A percentile compares a stretch with the other conserved stretches of the same genome.
Evolutionary conservation across 1,140 invertebrate genomes (phyloP).

Genomic region (Berghia stephanieae): DNA sequence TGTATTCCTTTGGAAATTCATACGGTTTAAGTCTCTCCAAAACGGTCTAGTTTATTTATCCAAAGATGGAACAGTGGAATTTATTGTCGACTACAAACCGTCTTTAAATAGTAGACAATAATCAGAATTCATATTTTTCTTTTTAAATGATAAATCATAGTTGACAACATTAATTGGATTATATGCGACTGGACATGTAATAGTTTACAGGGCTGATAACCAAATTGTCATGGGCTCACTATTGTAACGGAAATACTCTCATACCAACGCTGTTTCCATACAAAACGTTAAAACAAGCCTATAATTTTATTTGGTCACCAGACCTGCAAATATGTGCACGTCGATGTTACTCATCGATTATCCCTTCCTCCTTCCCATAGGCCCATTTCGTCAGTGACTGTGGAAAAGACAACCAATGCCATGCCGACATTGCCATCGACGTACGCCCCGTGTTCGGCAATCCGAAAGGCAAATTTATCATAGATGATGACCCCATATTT

Average conservation of each 20-base stretch:
- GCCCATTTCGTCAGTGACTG: conserved; percentile 36
- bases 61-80: not conserved
- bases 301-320: too few species aligned
- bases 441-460: conserved; percentile 23
- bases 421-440: conserved; percentile 25
- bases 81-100: not conserved
- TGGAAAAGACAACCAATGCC: conserved; percentile 36
- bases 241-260: too few species aligned
- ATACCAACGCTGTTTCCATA: too few species aligned
- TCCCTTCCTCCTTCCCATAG: conserved; percentile 26
- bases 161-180: too few species aligned
- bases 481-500: conserved; percentile 36
- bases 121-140: too few species aligned
- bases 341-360: not conserved
- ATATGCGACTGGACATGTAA: too few species aligned
- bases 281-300: too few species aligned
- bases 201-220: too few species aligned
- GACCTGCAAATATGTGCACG: too few species aligned
- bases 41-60: too few species aligned
- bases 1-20: not conserved
- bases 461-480: conserved; percentile 27
- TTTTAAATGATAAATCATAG: not conserved
- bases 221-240: too few species aligned
- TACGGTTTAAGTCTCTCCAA: not conserved
- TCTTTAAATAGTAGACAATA: not conserved